Conservation (phyloP, 2,888 invertebrate genomes). For the Plagodis dolabraria region DNA sequence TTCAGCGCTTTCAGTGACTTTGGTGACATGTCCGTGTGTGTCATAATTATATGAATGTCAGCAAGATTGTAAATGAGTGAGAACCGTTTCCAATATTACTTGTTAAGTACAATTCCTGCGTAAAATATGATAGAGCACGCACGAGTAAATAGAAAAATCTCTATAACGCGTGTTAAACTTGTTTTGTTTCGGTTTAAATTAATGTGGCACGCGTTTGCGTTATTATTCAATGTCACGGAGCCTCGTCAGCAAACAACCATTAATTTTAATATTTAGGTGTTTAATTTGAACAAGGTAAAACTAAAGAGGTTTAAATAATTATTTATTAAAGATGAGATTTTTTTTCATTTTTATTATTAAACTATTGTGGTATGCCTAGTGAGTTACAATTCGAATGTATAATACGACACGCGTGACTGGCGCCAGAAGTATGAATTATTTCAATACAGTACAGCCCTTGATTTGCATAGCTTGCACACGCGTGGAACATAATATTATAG, state of each 20-base stretch:
- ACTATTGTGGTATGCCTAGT: conserved; percentile 14
- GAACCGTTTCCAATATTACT: conserved; percentile 32
- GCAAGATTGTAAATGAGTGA: too few relatives aligned
- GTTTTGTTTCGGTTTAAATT: conserved; percentile 53
- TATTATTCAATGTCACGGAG: conserved; percentile 55
- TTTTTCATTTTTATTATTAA: conserved; percentile 9
- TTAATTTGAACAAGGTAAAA: conserved; percentile 46
- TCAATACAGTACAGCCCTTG: conserved; percentile 27
- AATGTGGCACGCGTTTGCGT: conserved; percentile 46
- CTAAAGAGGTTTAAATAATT: conserved; percentile 17
- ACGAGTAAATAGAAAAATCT: conserved; percentile 46
- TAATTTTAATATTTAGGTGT: conserved; percentile 57
- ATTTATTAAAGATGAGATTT: conserved; percentile 16
- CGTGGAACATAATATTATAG: conserved; percentile 11
- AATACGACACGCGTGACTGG: conserved; percentile 28
- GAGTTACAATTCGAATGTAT: conserved; percentile 3
- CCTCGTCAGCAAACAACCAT: conserved; percentile 52
- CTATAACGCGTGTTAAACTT: conserved; percentile 50
- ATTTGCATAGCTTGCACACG: conserved; percentile 38
- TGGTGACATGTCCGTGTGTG: conserved; percentile 9
- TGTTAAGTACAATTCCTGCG: conserved; percentile 36
- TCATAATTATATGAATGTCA: too few relatives aligned
- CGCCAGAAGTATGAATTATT: conserved; percentile 35
- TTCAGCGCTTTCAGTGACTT: conserved; percentile 6
- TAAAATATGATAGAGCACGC: conserved; percentile 49